A percentile compares a stretch with the other conserved stretches of the same genome.
Conservation (phyloP, 2,113 vertebrate genomes). For the Clinocottus analis region DNA sequence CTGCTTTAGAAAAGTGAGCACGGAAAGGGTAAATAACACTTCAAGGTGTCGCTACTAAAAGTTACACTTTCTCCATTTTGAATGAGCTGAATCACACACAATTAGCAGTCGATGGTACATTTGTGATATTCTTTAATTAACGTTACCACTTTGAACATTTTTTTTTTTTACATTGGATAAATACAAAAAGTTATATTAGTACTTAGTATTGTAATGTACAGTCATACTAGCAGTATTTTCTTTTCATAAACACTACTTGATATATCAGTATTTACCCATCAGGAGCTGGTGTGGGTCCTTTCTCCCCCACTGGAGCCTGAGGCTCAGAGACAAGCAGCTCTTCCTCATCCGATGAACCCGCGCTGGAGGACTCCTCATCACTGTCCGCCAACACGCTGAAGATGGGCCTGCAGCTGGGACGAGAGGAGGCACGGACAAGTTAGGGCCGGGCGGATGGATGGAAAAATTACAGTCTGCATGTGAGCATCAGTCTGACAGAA, state of each 20-base stretch:
- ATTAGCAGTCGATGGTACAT: neutral
- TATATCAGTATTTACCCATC: constrained; percentile 82
- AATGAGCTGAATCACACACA: neutral
- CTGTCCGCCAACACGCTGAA: constrained; percentile 87
- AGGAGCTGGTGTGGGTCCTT: constrained; percentile 40
- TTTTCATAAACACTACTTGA: neutral
- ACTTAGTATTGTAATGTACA: neutral
- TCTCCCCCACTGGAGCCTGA: constrained; percentile 76
- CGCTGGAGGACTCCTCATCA: constrained; percentile 90
- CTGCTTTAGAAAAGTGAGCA: constrained; percentile 18
- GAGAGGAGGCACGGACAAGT: constrained; percentile 1
- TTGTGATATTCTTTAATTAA: neutral
- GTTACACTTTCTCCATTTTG: neutral
- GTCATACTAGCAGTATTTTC: neutral
- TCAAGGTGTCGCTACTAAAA: neutral
- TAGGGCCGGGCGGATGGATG: neutral
- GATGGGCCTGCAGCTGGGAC: constrained; percentile 70
- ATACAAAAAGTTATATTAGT: neutral
- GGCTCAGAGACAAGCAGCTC: constrained; percentile 78
- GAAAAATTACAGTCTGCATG: neutral
- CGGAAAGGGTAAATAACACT: constrained; percentile 23
- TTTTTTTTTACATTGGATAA: neutral
- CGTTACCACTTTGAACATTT: neutral
- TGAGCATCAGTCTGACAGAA: neutral
- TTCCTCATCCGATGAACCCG: constrained; percentile 90